Evolutionary conservation across 2,888 invertebrate species (phyloP).

Genomic region (Zaprionus bogoriensis): DNA sequence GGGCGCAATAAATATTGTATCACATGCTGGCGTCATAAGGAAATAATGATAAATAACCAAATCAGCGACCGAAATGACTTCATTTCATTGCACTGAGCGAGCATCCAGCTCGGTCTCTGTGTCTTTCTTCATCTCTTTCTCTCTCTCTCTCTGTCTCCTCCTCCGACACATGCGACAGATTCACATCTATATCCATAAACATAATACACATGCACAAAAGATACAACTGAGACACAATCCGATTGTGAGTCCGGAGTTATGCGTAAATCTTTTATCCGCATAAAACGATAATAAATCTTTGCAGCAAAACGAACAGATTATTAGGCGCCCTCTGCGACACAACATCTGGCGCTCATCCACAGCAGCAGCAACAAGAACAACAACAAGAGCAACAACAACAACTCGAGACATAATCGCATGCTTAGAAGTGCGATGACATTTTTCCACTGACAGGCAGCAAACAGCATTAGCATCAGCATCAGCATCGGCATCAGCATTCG

Average conservation of each 20-base stretch:
- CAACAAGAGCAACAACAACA: constrained; percentile 14
- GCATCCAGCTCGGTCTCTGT: not conserved
- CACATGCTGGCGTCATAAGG: constrained; percentile 71
- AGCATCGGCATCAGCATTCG: constrained; percentile 33
- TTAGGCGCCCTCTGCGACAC: constrained; percentile 71
- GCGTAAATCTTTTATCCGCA: constrained; percentile 78
- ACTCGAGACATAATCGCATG: constrained; percentile 42
- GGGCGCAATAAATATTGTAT: constrained; percentile 70
- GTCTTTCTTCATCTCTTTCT: not conserved
- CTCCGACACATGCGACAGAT: constrained; percentile 53
- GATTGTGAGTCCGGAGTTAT: constrained; percentile 19
- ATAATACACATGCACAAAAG: constrained; percentile 44
- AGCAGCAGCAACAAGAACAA: constrained; percentile 10
- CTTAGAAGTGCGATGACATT: constrained; percentile 47
- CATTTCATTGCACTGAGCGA: constrained; percentile 57
- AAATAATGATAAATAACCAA: constrained; percentile 78
- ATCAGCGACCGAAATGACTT: constrained; percentile 69
- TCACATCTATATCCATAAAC: constrained; percentile 39
- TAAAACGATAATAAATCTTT: constrained; percentile 76
- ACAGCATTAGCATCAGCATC: constrained; percentile 44
- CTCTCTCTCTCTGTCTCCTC: not conserved
- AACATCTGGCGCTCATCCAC: constrained; percentile 56
- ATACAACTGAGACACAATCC: constrained; percentile 28
- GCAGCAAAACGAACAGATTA: constrained; percentile 73
- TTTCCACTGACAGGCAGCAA: constrained; percentile 33